Percentiles rank a stretch among this genome's conserved stretches.
Evolutionary conservation across 2,888 invertebrate genomes (phyloP).

Genomic region (Clistopyga incitator): DNA sequence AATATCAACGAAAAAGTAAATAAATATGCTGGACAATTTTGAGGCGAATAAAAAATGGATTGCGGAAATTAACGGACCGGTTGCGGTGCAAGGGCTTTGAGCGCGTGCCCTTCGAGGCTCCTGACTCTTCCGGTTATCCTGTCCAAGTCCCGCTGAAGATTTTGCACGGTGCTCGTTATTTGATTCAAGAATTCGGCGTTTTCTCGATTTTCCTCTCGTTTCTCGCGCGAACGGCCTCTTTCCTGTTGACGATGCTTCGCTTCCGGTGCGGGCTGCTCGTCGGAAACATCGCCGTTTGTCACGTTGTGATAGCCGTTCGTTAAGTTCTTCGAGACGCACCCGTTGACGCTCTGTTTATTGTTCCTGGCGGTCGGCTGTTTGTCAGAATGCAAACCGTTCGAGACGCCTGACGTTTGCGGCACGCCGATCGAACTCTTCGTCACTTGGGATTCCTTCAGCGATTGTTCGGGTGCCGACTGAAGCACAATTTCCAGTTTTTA

Average conservation of each 20-base stretch:
- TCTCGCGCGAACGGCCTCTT: constrained; percentile 75
- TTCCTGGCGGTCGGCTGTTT: constrained; percentile 33
- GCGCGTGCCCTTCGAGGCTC: constrained; percentile 82
- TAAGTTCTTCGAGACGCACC: constrained; percentile 64
- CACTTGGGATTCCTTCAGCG: constrained; percentile 72
- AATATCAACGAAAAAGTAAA: too few relatives aligned
- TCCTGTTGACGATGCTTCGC: constrained; percentile 70
- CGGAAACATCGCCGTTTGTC: constrained; percentile 70
- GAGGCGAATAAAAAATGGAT: neutral
- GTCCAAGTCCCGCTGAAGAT: constrained; percentile 85
- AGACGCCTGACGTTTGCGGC: constrained; percentile 70
- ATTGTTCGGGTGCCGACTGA: constrained; percentile 80
- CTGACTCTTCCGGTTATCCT: constrained; percentile 84
- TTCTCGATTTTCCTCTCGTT: constrained; percentile 73
- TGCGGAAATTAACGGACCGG: constrained; percentile 68
- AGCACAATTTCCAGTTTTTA: constrained; percentile 21
- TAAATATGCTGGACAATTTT: neutral
- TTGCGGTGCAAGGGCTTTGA: constrained; percentile 75
- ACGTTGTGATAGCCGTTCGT: constrained; percentile 73
- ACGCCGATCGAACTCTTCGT: constrained; percentile 72
- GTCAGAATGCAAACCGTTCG: constrained; percentile 44
- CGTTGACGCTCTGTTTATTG: constrained; percentile 35
- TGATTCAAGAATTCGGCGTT: constrained; percentile 84
- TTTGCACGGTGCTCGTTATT: constrained; percentile 84
- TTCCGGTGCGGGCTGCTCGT: constrained; percentile 69